phyloP scores from a whole-genome alignment of 2,888 invertebrate genomes.

The Lysandra coridon region DNA sequence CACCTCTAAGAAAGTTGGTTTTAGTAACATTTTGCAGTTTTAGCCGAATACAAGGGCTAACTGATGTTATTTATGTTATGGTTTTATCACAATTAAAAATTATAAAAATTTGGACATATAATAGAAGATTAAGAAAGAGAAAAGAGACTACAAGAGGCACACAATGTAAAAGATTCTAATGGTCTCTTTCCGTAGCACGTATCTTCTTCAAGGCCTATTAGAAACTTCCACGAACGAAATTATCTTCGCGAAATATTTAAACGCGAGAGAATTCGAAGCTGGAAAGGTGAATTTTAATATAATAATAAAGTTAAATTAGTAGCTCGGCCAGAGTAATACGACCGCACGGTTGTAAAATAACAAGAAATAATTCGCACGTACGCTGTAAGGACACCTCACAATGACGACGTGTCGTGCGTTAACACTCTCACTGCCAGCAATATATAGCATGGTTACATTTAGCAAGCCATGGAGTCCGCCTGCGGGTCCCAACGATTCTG shows the following conservation, averaged over 20 bases:
- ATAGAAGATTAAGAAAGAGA: too few species aligned
- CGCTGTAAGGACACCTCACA: not conserved
- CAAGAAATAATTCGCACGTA: slow-evolving; percentile 33
- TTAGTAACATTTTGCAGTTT: too few species aligned
- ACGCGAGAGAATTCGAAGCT: not conserved
- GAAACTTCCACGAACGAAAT: not conserved
- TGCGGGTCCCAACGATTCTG: too few species aligned
- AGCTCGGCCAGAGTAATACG: slow-evolving; percentile 45
- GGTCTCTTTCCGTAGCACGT: not conserved
- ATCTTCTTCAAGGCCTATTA: not conserved
- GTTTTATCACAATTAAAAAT: too few species aligned
- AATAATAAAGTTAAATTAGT: slow-evolving; percentile 31
- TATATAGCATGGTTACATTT: too few species aligned
- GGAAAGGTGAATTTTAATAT: slow-evolving; percentile 28
- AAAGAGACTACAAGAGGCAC: too few species aligned
- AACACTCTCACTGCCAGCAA: too few species aligned
- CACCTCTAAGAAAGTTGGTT: too few species aligned
- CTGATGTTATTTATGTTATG: too few species aligned
- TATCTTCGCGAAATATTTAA: not conserved
- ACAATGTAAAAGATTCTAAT: not conserved
- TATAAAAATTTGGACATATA: too few species aligned
- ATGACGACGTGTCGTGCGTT: not conserved
- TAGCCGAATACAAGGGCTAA: too few species aligned
- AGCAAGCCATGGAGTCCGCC: too few species aligned
- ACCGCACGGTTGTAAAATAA: slow-evolving; percentile 55